Evolutionary conservation across 2,797 vertebrate genomes (phyloP), one percentile per base, ranked within the genome.

Genomic region (Danio jaintianensis): DNA sequence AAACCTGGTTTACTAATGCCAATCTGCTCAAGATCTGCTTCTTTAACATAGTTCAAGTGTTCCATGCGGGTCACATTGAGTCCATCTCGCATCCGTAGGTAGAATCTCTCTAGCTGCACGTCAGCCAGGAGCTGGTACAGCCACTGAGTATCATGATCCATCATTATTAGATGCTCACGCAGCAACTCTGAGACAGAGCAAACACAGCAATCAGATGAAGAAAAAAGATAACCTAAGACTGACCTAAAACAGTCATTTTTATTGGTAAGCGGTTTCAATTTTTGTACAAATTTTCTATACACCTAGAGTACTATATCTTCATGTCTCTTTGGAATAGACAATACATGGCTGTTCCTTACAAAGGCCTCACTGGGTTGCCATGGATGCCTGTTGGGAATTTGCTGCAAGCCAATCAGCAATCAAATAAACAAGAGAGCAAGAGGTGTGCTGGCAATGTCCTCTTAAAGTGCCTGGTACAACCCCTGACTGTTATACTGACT

Each of bases 1-100:
- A 92, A 72, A 97, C 96, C 96, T 16, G 96, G 96, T 86, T 93
- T 94, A 70, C 95, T 96, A 91, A 97, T 95, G 64, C 96, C 96
- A 10, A 96, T 94, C 50, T 94, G 87, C 66, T 97, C 95, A 61
- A 98, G 91, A 82, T 97, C 96, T 0, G 87, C 63, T 2, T 96
- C 94, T 83, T 94, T 96, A 13, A 97, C 96, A 11, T 95, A 97
- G 82, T 92, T 66, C 0, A 97, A 95, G 87, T 98, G 96, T 71
- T 95, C 95, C 0, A 92, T 85, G 10, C 93, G 95, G 1, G 95
- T 96, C 67, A 97, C 95, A 47, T 97, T 96, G 70, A 98, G 94
- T 56, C 95, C 93, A 67, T 97, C 94, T 7, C 95, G 91, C 76
- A 98, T 85, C 4, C 92, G 91, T 62, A 89, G 45, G 89, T 96